Base-by-base conservation (phyloP, 1,140 invertebrate genomes). In the Archivesica marissinica region DNA sequence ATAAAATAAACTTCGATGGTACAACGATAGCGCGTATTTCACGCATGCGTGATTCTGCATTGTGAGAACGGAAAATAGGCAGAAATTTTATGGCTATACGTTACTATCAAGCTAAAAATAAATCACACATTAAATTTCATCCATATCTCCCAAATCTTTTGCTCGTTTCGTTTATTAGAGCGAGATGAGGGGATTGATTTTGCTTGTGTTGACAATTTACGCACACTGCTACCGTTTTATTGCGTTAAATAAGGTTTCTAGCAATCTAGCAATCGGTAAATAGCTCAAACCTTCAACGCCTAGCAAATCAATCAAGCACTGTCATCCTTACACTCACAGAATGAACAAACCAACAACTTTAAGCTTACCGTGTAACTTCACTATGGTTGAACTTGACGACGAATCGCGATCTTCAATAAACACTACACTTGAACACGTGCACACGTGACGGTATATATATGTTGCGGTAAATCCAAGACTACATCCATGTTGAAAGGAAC, bases 91-190 rank as follows among this genome's bases (percentile, higher is more conserved):
- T 83, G 41, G 68, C 68, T 33, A 83, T 61, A 59, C 39, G 80
- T 83, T 41, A 70, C 66, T 39, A 75, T 83, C 50, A 41, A 61
- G 50, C 54, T 35, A 30, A 74, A n/a, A 72, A 83, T 83, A 68
- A 75, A 83, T 64, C 54, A 41, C 66, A 83, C 80, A 83, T 83
- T 83, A 83, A 83, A 83, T 28, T 75, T 56, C 80, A 75, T 74
- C 50, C 52, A 30, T 64, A 66, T 79, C 61, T 79, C 61, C 44
- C 38, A 44, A 25, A 79, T 79, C 77, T 64, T 33, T 72, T 52
- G 33, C 39, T 52, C 39, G 68, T 23, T 72, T 50, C 68, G 50
- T 72, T 72, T 72, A 72, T 72, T 44, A 50, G 68, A 72, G 41
- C 41, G 68, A 13, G 28, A 13, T 23, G 23, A 30, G 44, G 35